phyloP scores from a whole-genome alignment of 1,140 invertebrate genomes.

The Lordiphosa mommai region DNA sequence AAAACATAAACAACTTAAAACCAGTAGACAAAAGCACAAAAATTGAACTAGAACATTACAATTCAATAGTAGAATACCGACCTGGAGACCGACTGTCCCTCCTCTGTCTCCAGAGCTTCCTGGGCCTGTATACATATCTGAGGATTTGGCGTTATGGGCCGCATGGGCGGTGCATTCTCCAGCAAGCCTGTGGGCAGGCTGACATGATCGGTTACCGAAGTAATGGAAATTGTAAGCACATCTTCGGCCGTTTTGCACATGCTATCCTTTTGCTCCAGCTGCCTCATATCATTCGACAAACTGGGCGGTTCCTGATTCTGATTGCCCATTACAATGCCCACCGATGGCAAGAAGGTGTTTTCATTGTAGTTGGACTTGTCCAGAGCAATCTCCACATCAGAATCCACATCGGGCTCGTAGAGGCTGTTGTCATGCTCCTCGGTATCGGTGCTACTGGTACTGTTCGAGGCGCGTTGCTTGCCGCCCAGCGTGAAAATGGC shows the following conservation, averaged over 20 bases:
- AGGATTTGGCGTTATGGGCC: constrained; percentile 81
- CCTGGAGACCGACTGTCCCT: constrained; percentile 46
- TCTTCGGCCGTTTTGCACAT: constrained; percentile 78
- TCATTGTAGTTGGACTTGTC: constrained; percentile 61
- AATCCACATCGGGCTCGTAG: constrained; percentile 80
- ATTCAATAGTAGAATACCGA: constrained; percentile 71
- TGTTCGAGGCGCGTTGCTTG: constrained; percentile 39
- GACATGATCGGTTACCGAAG: constrained; percentile 82
- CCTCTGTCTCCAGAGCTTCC: constrained; percentile 27
- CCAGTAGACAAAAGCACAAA: constrained; percentile 5
- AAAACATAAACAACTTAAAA: constrained; percentile 30
- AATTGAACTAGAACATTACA: constrained; percentile 24
- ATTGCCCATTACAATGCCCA: constrained; percentile 84
- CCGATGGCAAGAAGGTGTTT: constrained; percentile 83
- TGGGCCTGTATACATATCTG: constrained; percentile 82
- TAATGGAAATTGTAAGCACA: constrained; percentile 80
- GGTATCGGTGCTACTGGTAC: constrained; percentile 79
- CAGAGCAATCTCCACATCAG: constrained; percentile 61
- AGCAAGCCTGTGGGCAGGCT: constrained; percentile 80
- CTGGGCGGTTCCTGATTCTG: constrained; percentile 49
- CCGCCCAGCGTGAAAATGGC: constrained; percentile 54
- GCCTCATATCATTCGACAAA: constrained; percentile 38
- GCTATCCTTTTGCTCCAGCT: constrained; percentile 79
- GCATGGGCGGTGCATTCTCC: constrained; percentile 65
- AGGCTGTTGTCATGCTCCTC: constrained; percentile 81